Conservation (phyloP, 2,888 invertebrate genomes). For the Ophion obscuratus region DNA sequence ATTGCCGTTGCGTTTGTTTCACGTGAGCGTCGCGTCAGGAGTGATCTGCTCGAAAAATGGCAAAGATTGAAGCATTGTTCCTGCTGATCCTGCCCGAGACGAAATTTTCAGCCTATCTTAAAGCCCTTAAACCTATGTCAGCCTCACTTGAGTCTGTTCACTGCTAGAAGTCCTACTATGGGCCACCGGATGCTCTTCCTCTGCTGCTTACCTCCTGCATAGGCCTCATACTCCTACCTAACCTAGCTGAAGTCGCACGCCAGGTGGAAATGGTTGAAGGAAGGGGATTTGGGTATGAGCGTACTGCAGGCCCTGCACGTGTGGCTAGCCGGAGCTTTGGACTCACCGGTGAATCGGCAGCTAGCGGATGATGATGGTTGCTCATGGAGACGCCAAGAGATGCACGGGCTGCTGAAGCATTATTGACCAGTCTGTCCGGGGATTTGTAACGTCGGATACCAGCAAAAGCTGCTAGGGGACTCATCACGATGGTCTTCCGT, state of each 20-base stretch:
- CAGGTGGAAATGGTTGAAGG: slow-evolving; percentile 50
- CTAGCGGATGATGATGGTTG: slow-evolving; percentile 56
- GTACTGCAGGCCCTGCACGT: slow-evolving; percentile 77
- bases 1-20: slow-evolving; percentile 48
- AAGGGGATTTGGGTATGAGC: slow-evolving; percentile 70
- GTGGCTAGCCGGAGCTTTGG: slow-evolving; percentile 10
- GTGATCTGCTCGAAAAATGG: background rate
- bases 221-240: too few species aligned
- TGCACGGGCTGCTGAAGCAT: slow-evolving; percentile 80
- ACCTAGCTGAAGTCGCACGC: slow-evolving; percentile 31
- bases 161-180: too few species aligned
- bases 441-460: slow-evolving; percentile 82
- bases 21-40: background rate
- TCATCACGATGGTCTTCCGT: slow-evolving; percentile 64
- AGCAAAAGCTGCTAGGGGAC: slow-evolving; percentile 81
- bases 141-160: too few species aligned
- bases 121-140: too few species aligned
- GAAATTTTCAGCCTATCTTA: too few species aligned
- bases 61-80: background rate
- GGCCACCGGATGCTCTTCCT: too few species aligned
- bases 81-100: too few species aligned
- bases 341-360: slow-evolving; percentile 16
- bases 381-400: slow-evolving; percentile 72
- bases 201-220: too few species aligned
- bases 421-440: slow-evolving; percentile 82